Percentiles rank a stretch among this genome's conserved stretches.
Evolutionary conservation across 2,797 vertebrate genomes (phyloP).

Genomic region (Myoxocephalus aenaeus): DNA sequence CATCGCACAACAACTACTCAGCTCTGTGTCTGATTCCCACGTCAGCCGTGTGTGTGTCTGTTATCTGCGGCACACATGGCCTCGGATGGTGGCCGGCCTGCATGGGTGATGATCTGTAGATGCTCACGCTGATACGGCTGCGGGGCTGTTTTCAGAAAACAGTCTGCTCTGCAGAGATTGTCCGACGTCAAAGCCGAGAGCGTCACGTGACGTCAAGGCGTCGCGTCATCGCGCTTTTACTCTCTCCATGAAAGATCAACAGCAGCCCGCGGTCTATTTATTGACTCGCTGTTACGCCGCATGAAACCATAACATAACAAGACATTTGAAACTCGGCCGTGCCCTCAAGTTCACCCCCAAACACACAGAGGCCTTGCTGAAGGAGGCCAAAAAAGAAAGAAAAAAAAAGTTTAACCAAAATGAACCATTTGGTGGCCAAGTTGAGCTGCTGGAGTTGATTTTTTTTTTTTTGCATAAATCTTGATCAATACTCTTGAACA

Average conservation of each 20-base stretch:
- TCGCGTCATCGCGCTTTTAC: constrained; percentile 49
- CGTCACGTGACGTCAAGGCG: constrained; percentile 60
- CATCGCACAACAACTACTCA: background rate
- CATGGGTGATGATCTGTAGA: constrained; percentile 42
- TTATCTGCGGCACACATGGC: constrained; percentile 36
- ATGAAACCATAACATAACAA: constrained; percentile 52
- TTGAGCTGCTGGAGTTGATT: background rate
- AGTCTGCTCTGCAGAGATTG: background rate
- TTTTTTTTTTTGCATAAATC: too few relatives aligned
- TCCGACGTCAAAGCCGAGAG: constrained; percentile 32
- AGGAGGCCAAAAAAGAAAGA: background rate
- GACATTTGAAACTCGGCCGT: constrained; percentile 28
- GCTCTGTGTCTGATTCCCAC: background rate
- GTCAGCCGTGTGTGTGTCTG: constrained; percentile 20
- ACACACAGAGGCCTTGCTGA: constrained; percentile 5
- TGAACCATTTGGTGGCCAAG: background rate
- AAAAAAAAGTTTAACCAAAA: too few relatives aligned
- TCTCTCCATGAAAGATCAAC: constrained; percentile 55
- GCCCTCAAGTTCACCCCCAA: background rate
- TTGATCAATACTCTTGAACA: too few relatives aligned
- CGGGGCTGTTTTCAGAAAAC: constrained; percentile 1
- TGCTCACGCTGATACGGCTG: constrained; percentile 29
- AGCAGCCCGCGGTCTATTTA: constrained; percentile 46
- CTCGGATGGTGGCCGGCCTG: background rate
- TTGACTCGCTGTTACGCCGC: constrained; percentile 44